A percentile compares a stretch with the other conserved stretches of the same genome.
These are phyloP conservation scores for Sarotherodon lohbergeri DNA, from an alignment of 2,113 vertebrate genomes.

Conservation along the genomic window DNA sequence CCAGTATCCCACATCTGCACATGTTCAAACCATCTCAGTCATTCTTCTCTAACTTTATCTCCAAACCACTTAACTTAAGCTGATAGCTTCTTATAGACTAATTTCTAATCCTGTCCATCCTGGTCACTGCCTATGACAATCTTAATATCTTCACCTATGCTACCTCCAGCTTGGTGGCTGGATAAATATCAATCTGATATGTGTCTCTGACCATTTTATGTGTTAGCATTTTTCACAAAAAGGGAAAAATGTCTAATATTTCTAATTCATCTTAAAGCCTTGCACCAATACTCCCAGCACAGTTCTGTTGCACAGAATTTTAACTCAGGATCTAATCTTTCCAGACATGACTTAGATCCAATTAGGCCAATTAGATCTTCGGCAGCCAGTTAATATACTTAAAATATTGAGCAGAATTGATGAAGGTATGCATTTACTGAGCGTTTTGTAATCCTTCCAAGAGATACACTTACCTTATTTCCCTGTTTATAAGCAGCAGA, in stretches of 20 bases:
- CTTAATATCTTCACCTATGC: not conserved
- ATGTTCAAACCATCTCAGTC: not conserved
- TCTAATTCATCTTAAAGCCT: not conserved
- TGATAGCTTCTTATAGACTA: not conserved
- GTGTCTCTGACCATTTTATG: not conserved
- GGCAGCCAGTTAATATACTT: not conserved
- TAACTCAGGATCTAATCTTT: not conserved
- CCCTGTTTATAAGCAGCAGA: not conserved
- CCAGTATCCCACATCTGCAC: not conserved
- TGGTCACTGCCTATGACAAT: not conserved
- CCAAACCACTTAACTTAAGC: not conserved
- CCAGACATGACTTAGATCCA: not conserved
- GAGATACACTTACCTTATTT: not conserved
- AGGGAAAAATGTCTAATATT: not conserved
- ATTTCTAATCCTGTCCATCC: not conserved
- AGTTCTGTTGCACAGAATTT: not conserved
- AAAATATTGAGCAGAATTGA: not conserved
- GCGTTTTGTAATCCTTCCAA: not conserved
- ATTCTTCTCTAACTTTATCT: not conserved
- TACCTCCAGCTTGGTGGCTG: not conserved
- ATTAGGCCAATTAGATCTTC: not conserved
- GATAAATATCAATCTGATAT: not conserved
- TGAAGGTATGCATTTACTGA: not conserved
- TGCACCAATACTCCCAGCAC: not conserved
- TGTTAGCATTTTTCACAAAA: not conserved